Evolutionary conservation across 2,888 invertebrate genomes (phyloP), one percentile per base, ranked within the genome.

Genomic region (Agrotis ipsilon): DNA sequence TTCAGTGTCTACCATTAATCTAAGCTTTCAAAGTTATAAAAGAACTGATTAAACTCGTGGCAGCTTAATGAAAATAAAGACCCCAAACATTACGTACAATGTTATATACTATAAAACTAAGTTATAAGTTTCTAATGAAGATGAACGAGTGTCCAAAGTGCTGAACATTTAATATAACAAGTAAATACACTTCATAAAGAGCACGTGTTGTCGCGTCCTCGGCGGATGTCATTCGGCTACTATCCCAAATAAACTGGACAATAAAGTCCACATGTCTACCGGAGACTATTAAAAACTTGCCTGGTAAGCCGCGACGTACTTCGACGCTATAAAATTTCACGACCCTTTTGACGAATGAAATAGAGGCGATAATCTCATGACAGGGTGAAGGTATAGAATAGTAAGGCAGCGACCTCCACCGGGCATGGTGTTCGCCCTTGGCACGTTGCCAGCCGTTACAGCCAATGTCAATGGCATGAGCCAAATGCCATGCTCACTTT

Each of bases 391-490:
- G 55, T 69, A 51, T 60, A 48, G 64, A 70, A 59, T 68, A 45
- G 72, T 61, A 71, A 77, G 89, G 84, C 90, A 86, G 83, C 81
- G 91, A 91, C 91, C 90, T 91, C 86, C 63, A 55, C 55, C 46
- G 78, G 72, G 87, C 83, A 90, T 90, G 91, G 90, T 86, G 88
- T 81, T 81, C 80, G 86, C 85, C 88, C 88, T 87, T 90, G 88
- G 90, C 90, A 67, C 75, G 65, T 46, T 68, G 91, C 93, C 93
- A 93, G 86, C 85, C 86, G 88, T 87, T 86, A 86, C 87, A 88
- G 82, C 87, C 93, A 94, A 93, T 93, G 94, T 93, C 94, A 94
- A 91, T 92, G 92, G 90, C 92, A 91, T 86, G 87, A 81, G 88
- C 89, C 87, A 85, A 90, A 88, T 88, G 89, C 81, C 91, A 85